Evolutionary conservation across 2,113 vertebrate genomes (phyloP).

Genomic region (Protobothrops flavoviridis): DNA sequence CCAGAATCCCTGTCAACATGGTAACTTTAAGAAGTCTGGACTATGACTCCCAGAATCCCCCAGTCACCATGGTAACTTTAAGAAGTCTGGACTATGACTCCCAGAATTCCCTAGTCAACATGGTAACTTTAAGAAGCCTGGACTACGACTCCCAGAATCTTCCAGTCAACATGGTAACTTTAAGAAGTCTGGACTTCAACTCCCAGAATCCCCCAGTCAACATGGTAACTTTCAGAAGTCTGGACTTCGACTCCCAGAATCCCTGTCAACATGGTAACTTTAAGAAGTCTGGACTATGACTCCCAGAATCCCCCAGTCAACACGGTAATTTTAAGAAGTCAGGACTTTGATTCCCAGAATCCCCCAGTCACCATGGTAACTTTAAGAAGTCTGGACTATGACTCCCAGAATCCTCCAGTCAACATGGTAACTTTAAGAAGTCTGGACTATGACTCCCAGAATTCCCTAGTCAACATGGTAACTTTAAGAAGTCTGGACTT

Average conservation of each 20-base stretch:
- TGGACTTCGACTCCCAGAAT: too few species aligned
- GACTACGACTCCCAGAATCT: background rate
- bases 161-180: background rate
- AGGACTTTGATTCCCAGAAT: too few species aligned
- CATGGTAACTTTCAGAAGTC: too few species aligned
- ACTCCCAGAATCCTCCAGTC: background rate
- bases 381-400: background rate
- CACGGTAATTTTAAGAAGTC: too few species aligned
- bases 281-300: too few species aligned
- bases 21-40: background rate
- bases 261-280: too few species aligned
- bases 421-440: background rate
- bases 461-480: background rate
- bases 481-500: background rate
- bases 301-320: too few species aligned
- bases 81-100: too few species aligned
- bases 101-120: background rate
- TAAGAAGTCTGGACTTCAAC: background rate
- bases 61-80: too few species aligned
- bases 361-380: too few species aligned
- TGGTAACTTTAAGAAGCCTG: background rate
- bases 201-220: background rate
- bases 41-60: background rate
- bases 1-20: background rate
- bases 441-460: background rate